These are phyloP conservation scores for Phenganax stokvisi DNA, from an alignment of 92 coral and sea anemone genomes.

Conservation along the genomic window DNA sequence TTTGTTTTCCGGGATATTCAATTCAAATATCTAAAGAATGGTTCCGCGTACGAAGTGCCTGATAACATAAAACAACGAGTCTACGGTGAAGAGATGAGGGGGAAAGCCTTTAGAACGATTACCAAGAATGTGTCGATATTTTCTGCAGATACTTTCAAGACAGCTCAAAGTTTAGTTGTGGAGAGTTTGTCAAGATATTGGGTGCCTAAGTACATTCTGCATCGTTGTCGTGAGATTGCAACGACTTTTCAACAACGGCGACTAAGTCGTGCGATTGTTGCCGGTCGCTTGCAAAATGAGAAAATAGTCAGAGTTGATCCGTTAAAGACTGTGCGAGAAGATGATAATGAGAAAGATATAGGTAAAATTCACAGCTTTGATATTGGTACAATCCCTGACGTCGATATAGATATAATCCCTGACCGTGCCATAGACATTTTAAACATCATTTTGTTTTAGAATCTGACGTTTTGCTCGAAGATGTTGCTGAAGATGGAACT, in stretches of 20 bases:
- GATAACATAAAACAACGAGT: slow-evolving; percentile 71
- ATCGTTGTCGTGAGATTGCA: slow-evolving; percentile 38
- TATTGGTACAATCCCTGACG: too few relatives aligned
- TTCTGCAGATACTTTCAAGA: slow-evolving; percentile 60
- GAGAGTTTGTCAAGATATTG: slow-evolving; percentile 67
- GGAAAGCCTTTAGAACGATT: background rate
- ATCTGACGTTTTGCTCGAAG: background rate
- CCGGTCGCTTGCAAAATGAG: background rate
- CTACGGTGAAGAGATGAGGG: slow-evolving; percentile 50
- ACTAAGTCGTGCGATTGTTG: slow-evolving; percentile 26
- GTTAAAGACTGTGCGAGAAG: background rate
- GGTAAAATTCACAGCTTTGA: background rate
- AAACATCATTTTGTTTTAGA: background rate
- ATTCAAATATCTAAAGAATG: slow-evolving; percentile 67
- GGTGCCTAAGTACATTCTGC: slow-evolving; percentile 74
- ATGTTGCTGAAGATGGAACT: slow-evolving; percentile 19
- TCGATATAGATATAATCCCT: too few relatives aligned
- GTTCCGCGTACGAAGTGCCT: slow-evolving; percentile 75
- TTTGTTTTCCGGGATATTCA: slow-evolving; percentile 83
- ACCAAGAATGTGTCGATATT: slow-evolving; percentile 56
- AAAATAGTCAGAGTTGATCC: slow-evolving; percentile 5
- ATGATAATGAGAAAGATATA: background rate
- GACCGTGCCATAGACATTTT: background rate
- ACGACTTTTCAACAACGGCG: slow-evolving; percentile 31
- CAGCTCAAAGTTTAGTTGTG: slow-evolving; percentile 58